Conservation (phyloP, 2,113 vertebrate genomes). For the Sebastes schlegelii region DNA sequence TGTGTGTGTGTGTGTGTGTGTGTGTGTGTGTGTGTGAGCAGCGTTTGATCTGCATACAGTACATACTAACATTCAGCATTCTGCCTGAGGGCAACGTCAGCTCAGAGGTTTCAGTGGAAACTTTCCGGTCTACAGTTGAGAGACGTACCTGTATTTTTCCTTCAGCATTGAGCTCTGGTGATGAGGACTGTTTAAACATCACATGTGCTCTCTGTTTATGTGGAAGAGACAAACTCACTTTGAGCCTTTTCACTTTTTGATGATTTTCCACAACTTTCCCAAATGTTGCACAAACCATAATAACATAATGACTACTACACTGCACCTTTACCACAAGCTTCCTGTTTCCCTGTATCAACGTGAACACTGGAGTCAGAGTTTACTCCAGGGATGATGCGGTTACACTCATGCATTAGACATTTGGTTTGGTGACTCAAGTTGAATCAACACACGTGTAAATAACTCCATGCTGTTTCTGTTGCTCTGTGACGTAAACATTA, state of each 20-base stretch:
- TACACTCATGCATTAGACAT: too few species aligned
- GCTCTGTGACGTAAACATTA: background rate
- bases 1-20: background rate
- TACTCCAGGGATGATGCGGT: background rate
- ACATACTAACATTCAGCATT: background rate
- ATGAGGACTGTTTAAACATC: constrained; percentile 3
- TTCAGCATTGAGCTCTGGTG: background rate
- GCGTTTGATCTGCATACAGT: background rate
- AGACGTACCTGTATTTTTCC: constrained; percentile 18
- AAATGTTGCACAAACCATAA: too few species aligned
- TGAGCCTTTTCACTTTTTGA: too few species aligned
- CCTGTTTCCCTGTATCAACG: background rate
- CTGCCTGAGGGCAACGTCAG: constrained; percentile 5
- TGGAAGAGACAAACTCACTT: background rate
- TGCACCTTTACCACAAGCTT: too few species aligned
- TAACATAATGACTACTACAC: too few species aligned
- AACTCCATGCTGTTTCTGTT: background rate
- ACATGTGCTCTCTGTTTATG: background rate
- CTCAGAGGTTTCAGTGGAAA: background rate
- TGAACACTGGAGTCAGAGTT: background rate
- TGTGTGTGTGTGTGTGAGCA: too few species aligned
- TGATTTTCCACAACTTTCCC: too few species aligned
- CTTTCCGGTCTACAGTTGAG: background rate
- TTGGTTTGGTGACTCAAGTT: background rate
- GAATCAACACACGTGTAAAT: background rate